Evolutionary conservation across 2,113 vertebrate genomes (phyloP).

Genomic region (Zonotrichia leucophrys): DNA sequence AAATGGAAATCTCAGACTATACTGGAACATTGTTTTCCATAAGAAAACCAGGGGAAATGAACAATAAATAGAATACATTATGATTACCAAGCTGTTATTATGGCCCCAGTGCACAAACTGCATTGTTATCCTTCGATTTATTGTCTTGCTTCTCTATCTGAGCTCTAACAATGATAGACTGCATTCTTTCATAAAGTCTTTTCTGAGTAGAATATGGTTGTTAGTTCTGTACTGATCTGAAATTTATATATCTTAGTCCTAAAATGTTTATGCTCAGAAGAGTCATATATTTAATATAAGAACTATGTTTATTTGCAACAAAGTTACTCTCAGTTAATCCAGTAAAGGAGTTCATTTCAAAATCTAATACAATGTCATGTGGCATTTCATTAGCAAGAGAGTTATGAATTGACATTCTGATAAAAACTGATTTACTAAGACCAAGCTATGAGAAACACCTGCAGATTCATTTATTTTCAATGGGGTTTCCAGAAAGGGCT

Average conservation of each 20-base stretch:
- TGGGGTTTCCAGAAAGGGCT: not conserved
- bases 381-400: not conserved
- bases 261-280: not conserved
- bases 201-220: not conserved
- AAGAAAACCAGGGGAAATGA: not conserved
- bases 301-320: not conserved
- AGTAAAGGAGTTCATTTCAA: not conserved
- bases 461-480: not conserved
- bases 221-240: not conserved
- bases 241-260: not conserved
- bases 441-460: not conserved
- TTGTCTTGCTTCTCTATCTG: not conserved
- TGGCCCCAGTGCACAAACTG: not conserved
- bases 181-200: not conserved
- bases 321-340: not conserved
- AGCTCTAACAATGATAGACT: not conserved
- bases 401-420: not conserved
- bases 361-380: not conserved
- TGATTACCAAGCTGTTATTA: conserved; percentile 30
- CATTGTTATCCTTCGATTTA: conserved; percentile 18
- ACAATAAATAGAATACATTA: not conserved
- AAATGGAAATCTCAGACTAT: not conserved
- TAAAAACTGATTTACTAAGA: conserved; percentile 26
- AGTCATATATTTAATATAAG: not conserved
- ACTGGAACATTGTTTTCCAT: not conserved